Base-by-base conservation (phyloP, 2,888 invertebrate species). In the Lasioglossum malachurum region DNA sequence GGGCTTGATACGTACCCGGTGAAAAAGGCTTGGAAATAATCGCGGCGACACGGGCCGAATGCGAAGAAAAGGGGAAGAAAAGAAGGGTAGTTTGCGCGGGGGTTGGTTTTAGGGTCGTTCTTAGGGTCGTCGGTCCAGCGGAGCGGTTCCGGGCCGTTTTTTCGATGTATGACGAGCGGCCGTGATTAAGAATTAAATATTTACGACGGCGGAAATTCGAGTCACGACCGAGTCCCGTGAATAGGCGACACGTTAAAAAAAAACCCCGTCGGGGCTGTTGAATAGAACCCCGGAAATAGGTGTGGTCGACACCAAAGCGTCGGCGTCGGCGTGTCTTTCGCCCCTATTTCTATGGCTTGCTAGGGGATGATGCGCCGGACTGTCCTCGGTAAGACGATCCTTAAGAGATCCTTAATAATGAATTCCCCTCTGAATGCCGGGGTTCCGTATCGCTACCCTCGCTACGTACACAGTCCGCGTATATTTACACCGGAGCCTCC, bases 161-260 rank as follows among this genome's bases (percentile, higher is more conserved):
- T 75, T 49, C 57, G 79, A 44, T 38, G 78, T 60, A 75, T 72
- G 78, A 41, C 75, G 35, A 75, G 64, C 81, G 77, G 75, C 19
- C 86, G 83, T 90, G 90, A 91, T 91, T 91, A 89, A 91, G 88
- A 89, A 91, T 91, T 82, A 91, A 91, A 90, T 89, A 91, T 91
- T 92, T 87, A 90, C 49, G 64, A 57, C 57, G 64, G 44, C 69
- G 67, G 80, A 79, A 75, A 78, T 88, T 82, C 77, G 60, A 77
- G 78, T 23, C 64, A 71, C 76, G 67, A 19, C 60, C 76, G 57
- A 67, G 78, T 53, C 75, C 71, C 31, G 57, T 84, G 90, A 90
- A 90, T 90, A 86, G 90, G n/a, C 44, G 57, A 31, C 64, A 41
- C 46, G 8, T 60, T 57, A 78, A 60, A 41, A 60, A 41, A 74